phyloP scores from a whole-genome alignment of 2,797 vertebrate genomes.

The Tragopan temminckii region DNA sequence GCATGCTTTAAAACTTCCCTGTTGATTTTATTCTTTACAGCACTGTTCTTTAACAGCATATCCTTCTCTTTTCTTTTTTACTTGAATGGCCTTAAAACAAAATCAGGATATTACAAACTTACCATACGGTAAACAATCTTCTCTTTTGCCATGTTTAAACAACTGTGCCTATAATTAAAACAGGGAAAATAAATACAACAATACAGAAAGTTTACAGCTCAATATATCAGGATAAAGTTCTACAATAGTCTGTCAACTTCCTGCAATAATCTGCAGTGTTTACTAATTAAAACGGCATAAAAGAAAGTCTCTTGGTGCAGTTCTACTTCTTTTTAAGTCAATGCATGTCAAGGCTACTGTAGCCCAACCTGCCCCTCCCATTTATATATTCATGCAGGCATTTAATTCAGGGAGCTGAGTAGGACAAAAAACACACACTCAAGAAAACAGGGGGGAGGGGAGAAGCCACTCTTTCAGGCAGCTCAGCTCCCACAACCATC shows the following conservation, averaged over 20 bases:
- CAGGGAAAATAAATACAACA: constrained; percentile 18
- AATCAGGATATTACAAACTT: constrained; percentile 51
- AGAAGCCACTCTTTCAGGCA: background rate
- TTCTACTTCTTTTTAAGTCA: background rate
- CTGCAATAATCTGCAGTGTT: background rate
- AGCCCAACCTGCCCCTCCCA: background rate
- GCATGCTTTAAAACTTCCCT: background rate
- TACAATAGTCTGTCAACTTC: background rate
- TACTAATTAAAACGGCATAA: background rate
- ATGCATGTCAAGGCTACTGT: background rate
- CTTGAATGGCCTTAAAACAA: background rate
- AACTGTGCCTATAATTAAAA: constrained; percentile 88
- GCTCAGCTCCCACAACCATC: background rate
- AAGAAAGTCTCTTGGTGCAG: background rate
- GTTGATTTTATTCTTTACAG: background rate
- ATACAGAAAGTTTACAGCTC: background rate
- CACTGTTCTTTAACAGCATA: background rate
- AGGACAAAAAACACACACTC: background rate
- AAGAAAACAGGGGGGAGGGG: background rate
- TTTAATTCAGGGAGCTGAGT: background rate
- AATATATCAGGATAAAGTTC: background rate
- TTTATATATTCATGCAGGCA: background rate
- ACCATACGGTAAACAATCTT: constrained; percentile 95
- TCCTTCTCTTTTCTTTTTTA: background rate
- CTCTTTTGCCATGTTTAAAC: constrained; percentile 96